A percentile compares a stretch with the other conserved stretches of the same genome.
These are phyloP conservation scores for Oreochromis grahami DNA, from an alignment of 2,797 vertebrate genomes.

Conservation along the genomic window DNA sequence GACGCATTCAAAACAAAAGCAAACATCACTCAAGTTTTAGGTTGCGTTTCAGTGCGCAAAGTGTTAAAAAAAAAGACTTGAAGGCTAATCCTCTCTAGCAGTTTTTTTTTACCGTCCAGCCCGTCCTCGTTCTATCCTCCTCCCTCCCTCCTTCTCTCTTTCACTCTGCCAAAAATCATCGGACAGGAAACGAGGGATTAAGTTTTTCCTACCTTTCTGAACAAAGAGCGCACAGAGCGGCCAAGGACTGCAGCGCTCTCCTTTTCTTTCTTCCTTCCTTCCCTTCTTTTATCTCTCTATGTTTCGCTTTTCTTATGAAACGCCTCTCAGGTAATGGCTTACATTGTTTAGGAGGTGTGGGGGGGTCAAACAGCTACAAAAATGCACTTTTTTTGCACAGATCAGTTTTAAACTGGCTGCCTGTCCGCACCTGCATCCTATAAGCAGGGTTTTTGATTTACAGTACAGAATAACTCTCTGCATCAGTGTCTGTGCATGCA, in stretches of 20 bases:
- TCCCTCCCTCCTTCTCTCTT: slow-evolving; percentile 46
- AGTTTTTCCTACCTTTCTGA: slow-evolving; percentile 95
- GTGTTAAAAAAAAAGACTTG: slow-evolving; percentile 39
- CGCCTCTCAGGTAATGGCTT: slow-evolving; percentile 63
- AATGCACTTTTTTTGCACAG: slow-evolving; percentile 21
- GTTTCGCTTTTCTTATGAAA: slow-evolving; percentile 41
- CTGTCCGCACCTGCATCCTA: slow-evolving; percentile 44
- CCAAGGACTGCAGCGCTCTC: slow-evolving; percentile 79
- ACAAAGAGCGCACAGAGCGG: slow-evolving; percentile 91
- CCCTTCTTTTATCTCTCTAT: slow-evolving; percentile 13
- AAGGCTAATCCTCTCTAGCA: slow-evolving; percentile 50
- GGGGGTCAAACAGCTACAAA: slow-evolving; percentile 56
- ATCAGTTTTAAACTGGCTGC: slow-evolving; percentile 63
- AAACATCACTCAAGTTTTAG: slow-evolving; percentile 27
- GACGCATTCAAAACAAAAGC: slow-evolving; percentile 22
- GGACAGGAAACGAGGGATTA: slow-evolving; percentile 97
- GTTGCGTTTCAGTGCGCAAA: slow-evolving; percentile 14
- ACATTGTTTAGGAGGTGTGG: slow-evolving; percentile 12
- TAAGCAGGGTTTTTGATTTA: neutral
- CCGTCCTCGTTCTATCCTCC: slow-evolving; percentile 45
- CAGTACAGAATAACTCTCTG: slow-evolving; percentile 6
- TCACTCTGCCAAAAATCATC: slow-evolving; percentile 88
- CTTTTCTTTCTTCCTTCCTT: slow-evolving; percentile 56
- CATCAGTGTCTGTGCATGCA: neutral
- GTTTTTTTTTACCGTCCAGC: slow-evolving; percentile 15